Evolutionary conservation across 2,888 invertebrate species (phyloP).

Genomic region (Lagria hirta): DNA sequence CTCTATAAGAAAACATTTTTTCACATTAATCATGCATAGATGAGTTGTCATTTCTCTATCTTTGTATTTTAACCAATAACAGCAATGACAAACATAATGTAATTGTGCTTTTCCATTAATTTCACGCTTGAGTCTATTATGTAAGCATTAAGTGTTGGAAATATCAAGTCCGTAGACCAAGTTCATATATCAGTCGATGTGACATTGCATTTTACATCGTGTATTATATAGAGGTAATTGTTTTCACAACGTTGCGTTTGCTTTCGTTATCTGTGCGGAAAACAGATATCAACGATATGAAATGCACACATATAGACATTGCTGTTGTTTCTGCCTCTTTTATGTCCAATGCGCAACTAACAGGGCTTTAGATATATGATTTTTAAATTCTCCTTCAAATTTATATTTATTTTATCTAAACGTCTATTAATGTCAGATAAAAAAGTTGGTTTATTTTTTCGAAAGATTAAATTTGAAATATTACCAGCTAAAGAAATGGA

Average conservation of each 20-base stretch:
- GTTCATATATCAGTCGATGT: conserved; percentile 22
- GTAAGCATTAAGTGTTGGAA: conserved; percentile 25
- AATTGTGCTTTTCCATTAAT: conserved; percentile 25
- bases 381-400: not conserved
- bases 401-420: no score
- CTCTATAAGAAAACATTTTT: no score
- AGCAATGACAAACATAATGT: no score
- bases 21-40: conserved; percentile 5
- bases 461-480: no score
- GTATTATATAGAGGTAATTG: conserved; percentile 36
- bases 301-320: conserved; percentile 29
- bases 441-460: no score
- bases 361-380: not conserved
- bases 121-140: conserved; percentile 24
- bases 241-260: conserved; percentile 38
- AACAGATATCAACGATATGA: conserved; percentile 43
- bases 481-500: no score
- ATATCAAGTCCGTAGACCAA: conserved; percentile 24
- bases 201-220: conserved; percentile 36
- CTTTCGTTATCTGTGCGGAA: conserved; percentile 40
- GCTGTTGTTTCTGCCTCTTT: conserved; percentile 15
- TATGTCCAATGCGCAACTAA: conserved; percentile 12
- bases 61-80: conserved; percentile 17
- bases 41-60: conserved; percentile 17
- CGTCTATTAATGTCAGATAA: no score